A percentile compares a stretch with the other conserved stretches of the same genome.
phyloP scores from a whole-genome alignment of 2,797 vertebrate genomes.

The Siniperca scherzeri region DNA sequence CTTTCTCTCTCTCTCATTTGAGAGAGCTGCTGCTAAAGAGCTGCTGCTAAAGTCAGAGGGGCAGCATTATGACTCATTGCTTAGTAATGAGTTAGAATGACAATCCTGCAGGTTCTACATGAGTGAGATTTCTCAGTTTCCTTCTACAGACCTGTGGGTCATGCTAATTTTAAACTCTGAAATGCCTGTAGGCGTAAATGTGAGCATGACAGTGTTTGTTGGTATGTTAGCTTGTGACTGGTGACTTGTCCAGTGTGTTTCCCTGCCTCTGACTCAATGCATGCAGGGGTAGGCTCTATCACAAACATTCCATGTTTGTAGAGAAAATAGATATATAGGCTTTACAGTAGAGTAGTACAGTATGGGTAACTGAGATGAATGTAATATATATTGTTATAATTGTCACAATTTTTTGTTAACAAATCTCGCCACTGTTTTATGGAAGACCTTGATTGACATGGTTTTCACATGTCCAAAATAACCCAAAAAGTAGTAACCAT shows the following conservation, averaged over 20 bases:
- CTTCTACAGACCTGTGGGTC: neutral
- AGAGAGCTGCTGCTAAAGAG: no score
- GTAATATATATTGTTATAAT: neutral
- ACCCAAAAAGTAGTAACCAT: neutral
- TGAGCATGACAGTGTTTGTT: neutral
- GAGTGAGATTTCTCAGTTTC: neutral
- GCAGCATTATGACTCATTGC: slow-evolving; percentile 29
- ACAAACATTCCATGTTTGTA: neutral
- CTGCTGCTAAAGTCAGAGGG: no score
- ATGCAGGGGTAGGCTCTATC: slow-evolving; percentile 7
- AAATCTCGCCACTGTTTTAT: neutral
- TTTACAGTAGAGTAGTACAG: neutral
- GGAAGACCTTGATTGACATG: neutral
- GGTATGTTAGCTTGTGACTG: slow-evolving; percentile 3
- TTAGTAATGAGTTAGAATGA: slow-evolving; percentile 14
- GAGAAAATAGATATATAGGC: neutral
- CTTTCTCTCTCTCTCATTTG: no score
- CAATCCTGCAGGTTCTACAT: neutral
- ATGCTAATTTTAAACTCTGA: neutral
- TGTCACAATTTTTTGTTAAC: neutral
- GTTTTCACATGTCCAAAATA: neutral
- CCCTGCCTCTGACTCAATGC: neutral
- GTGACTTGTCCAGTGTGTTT: slow-evolving; percentile 19
- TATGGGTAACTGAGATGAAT: slow-evolving; percentile 6
- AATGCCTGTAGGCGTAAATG: neutral